These are phyloP conservation scores for Amphipoea oculea DNA, from an alignment of 2,888 invertebrate species.

Conservation along the genomic window DNA sequence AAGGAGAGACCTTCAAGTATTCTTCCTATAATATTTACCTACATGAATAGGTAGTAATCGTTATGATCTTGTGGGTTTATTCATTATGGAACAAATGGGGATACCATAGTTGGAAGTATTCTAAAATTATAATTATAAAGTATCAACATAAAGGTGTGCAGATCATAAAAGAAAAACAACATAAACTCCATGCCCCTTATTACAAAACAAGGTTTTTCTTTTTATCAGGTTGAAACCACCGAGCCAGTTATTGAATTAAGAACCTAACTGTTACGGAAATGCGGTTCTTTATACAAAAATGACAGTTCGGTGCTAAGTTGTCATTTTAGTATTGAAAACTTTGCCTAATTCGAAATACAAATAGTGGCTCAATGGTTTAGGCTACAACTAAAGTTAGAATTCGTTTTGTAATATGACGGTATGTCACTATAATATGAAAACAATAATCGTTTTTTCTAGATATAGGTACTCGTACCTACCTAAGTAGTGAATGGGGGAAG, in stretches of 20 bases:
- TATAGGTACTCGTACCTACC: background rate
- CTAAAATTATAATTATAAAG: background rate
- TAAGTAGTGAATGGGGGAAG: too few species aligned
- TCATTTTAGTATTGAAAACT: too few species aligned
- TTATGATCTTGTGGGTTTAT: background rate
- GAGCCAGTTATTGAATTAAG: too few species aligned
- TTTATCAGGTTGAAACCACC: background rate
- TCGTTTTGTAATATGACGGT: too few species aligned
- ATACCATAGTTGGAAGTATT: background rate
- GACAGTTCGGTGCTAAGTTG: background rate
- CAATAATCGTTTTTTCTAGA: background rate
- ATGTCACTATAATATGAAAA: background rate
- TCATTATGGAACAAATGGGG: slow-evolving; percentile 1
- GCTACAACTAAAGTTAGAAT: too few species aligned
- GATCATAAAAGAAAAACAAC: background rate
- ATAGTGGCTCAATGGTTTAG: too few species aligned
- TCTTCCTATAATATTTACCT: slow-evolving; percentile 39
- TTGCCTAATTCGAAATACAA: too few species aligned
- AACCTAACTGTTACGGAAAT: too few species aligned
- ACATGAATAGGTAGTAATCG: background rate
- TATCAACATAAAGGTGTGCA: background rate
- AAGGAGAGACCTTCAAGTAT: slow-evolving; percentile 42
- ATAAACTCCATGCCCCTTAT: too few species aligned
- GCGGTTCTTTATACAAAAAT: too few species aligned
- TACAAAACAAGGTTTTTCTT: too few species aligned